Percentiles rank a stretch among this genome's conserved stretches.
phyloP scores from a whole-genome alignment of 2,113 vertebrate species.

The Phyllopteryx taeniolatus region DNA sequence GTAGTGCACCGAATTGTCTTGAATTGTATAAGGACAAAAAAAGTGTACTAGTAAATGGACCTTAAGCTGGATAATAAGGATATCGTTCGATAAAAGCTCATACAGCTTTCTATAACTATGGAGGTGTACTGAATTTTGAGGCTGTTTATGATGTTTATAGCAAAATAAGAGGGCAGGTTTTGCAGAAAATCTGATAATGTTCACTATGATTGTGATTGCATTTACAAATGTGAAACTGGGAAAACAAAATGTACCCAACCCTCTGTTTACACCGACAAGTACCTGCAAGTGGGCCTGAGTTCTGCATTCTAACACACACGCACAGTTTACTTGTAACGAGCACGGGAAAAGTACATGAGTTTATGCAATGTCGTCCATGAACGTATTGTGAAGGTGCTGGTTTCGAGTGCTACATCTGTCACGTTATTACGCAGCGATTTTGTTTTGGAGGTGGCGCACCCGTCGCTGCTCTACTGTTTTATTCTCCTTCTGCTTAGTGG shows the following conservation, averaged over 20 bases:
- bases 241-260: background rate
- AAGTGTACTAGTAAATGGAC: too few species aligned
- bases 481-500: constrained; percentile 17
- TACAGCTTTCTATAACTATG: too few species aligned
- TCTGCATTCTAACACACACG: background rate
- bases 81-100: too few species aligned
- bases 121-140: too few species aligned
- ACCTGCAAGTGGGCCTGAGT: background rate
- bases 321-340: background rate
- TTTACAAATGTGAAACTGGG: too few species aligned
- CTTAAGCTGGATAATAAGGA: too few species aligned
- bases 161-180: too few species aligned
- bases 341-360: constrained; percentile 2
- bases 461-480: constrained; percentile 34
- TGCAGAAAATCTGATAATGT: too few species aligned
- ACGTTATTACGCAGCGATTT: constrained; percentile 56
- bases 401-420: background rate
- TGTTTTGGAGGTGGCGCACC: constrained; percentile 45
- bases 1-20: too few species aligned
- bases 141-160: too few species aligned
- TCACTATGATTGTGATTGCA: too few species aligned
- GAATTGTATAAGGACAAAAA: too few species aligned
- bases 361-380: background rate
- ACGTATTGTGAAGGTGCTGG: background rate
- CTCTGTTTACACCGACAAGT: background rate